Evolutionary conservation across 2,797 vertebrate species (phyloP), one percentile per base, ranked within the genome.

Genomic region (Enteromius fasciolatus): DNA sequence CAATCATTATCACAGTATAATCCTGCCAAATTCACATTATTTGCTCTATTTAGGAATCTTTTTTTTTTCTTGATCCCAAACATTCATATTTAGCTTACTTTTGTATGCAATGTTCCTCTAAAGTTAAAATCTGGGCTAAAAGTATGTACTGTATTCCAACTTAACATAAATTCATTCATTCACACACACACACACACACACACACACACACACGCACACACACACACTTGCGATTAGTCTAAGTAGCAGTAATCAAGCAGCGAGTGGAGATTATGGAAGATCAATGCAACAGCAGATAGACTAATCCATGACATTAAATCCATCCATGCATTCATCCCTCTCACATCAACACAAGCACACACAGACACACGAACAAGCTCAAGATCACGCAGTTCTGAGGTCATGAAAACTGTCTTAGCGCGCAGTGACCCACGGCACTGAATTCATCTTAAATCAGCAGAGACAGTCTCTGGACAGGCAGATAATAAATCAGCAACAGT

Each of bases 241-340:
- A 39, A 74, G 54, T 50, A 15, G 28, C 76, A 66, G 46, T 82
- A 82, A 68, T 76, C 48, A 82, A 67, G 3, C 33, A 75, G 48
- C 6, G 7, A 68, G 50, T 17, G 11, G 33, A 25, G 33, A 76
- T 76, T 67, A 67, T 17, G 7, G 17, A n/a, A 68, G 61, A 82
- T 82, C 72, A 82, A 75, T 82, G 67, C 23, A 41, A 67, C 48
- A 12, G 36, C 23, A 74, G 39, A 74, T 48, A 73, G 61, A 28
- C 70, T 41, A 76, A 76, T 57, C 61, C 17, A 10, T 57, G 61
- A 76, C 61, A 54, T 76, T 76, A 63, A 67, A 76, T 39, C 80
- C 72, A 12, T 54, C 23, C 31, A 68, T 66, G 23, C 57, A 52
- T 74, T 66, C 59, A 74, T 9, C 31, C n/a, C 76, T 68, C 46